These are phyloP conservation scores for Dysmachus trigonus DNA, from an alignment of 2,888 invertebrate genomes.

Conservation along the genomic window DNA sequence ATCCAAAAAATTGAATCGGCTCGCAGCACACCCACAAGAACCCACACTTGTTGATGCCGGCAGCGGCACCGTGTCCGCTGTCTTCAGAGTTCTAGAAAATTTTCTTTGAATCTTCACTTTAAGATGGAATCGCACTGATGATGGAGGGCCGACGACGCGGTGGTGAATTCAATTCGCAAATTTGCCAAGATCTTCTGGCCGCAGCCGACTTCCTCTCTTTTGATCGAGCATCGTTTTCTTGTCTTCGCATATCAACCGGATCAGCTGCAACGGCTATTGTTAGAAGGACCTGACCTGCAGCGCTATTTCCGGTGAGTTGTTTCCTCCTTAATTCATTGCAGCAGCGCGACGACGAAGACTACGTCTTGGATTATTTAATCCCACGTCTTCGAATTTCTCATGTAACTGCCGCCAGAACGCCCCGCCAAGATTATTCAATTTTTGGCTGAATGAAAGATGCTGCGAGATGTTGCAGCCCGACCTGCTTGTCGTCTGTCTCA, in stretches of 20 bases:
- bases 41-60: conserved; percentile 13
- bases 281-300: neutral
- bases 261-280: conserved; percentile 19
- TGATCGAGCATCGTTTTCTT: neutral
- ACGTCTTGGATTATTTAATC: conserved; percentile 24
- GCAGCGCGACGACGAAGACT: neutral
- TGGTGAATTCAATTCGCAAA: neutral
- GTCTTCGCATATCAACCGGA: neutral
- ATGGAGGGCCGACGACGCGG: neutral
- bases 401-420: neutral
- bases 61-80: neutral
- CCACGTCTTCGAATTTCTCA: neutral
- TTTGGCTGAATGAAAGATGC: neutral
- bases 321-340: conserved; percentile 11
- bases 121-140: neutral
- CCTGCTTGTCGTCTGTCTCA: neutral
- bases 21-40: neutral
- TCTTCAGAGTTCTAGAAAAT: neutral
- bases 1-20: conserved; percentile 11
- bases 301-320: conserved; percentile 14
- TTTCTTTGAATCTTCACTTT: neutral
- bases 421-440: conserved; percentile 1
- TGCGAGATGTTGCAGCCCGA: neutral
- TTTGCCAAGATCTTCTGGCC: neutral
- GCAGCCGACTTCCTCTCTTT: neutral